Conservation (phyloP, 2,113 vertebrate genomes). For the Bubo bubo region DNA sequence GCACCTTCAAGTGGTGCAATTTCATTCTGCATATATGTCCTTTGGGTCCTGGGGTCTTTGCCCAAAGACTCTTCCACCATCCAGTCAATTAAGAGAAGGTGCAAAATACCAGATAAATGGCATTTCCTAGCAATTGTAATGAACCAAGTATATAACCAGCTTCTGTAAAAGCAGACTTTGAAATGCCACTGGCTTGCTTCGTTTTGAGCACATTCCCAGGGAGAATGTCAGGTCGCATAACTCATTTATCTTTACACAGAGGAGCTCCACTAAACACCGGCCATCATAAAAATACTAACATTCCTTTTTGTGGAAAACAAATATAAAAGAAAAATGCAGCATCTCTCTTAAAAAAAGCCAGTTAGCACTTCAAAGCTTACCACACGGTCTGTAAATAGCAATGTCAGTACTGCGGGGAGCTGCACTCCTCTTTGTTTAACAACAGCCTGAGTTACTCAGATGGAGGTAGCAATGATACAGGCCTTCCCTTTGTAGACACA, state of each 20-base stretch:
- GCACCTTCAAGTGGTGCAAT: background rate
- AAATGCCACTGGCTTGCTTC: slow-evolving; percentile 42
- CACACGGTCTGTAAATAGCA: background rate
- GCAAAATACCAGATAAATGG: background rate
- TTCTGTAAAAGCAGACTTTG: slow-evolving; percentile 19
- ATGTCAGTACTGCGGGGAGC: background rate
- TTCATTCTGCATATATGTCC: background rate
- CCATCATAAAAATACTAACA: slow-evolving; percentile 23
- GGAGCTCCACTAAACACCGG: background rate
- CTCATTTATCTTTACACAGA: slow-evolving; percentile 36
- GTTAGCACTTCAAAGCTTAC: slow-evolving; percentile 39
- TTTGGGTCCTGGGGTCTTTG: background rate
- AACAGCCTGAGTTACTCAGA: background rate
- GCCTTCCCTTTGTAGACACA: background rate
- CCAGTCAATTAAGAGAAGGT: background rate
- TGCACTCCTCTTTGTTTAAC: background rate
- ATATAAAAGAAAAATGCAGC: background rate
- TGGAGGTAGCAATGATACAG: background rate
- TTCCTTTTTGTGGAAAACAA: slow-evolving; percentile 21
- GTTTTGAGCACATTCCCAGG: slow-evolving; percentile 11
- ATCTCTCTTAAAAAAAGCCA: background rate
- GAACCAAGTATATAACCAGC: background rate
- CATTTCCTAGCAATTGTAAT: background rate
- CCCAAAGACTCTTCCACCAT: background rate
- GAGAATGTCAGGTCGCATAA: slow-evolving; percentile 37